A percentile compares a stretch with the other conserved stretches of the same genome.
phyloP scores from a whole-genome alignment of 2,888 invertebrate species.

The Pseudococcus viburni region DNA sequence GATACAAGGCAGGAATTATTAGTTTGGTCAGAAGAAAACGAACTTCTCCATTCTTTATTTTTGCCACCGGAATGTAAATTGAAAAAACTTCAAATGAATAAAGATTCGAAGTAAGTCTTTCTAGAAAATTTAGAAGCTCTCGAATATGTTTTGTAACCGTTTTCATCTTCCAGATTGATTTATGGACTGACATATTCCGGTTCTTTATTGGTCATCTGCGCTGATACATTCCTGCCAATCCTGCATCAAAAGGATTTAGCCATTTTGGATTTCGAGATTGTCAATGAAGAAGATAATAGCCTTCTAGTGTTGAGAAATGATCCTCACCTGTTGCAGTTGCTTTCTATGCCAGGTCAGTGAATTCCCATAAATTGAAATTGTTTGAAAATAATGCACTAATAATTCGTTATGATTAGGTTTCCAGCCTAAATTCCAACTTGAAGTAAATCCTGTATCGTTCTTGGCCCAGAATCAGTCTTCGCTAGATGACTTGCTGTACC shows the following conservation, averaged over 20 bases:
- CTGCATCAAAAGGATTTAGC: constrained; percentile 67
- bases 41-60: constrained; percentile 23
- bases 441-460: constrained; percentile 70
- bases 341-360: constrained; percentile 66
- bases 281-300: constrained; percentile 68
- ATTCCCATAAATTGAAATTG: not conserved
- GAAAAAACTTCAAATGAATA: constrained; percentile 40
- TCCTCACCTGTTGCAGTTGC: constrained; percentile 61
- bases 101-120: constrained; percentile 1
- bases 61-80: constrained; percentile 39
- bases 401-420: constrained; percentile 69
- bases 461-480: constrained; percentile 70
- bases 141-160: not conserved
- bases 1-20: constrained; percentile 55
- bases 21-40: constrained; percentile 31
- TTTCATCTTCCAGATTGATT: constrained; percentile 65
- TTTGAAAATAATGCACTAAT: not conserved
- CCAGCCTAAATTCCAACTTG: constrained; percentile 70
- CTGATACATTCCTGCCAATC: constrained; percentile 68
- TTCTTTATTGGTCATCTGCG: constrained; percentile 69
- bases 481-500: constrained; percentile 70
- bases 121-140: not conserved
- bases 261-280: constrained; percentile 69
- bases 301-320: constrained; percentile 66
- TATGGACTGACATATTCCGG: constrained; percentile 69